These are phyloP conservation scores for Schizaphis graminum DNA, from an alignment of 2,888 invertebrate genomes.

Conservation along the genomic window DNA sequence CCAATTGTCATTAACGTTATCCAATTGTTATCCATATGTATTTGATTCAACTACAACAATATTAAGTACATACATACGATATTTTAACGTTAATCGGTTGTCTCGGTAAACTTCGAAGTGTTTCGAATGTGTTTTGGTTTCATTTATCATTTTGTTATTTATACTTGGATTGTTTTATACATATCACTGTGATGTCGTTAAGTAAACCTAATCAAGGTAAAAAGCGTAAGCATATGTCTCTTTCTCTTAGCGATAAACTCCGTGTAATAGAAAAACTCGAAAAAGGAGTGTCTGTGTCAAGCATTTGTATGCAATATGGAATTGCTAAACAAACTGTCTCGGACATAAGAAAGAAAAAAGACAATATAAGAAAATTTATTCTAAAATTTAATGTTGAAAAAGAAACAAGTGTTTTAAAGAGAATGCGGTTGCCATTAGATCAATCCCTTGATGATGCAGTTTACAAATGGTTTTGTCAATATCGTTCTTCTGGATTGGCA, in stretches of 20 bases:
- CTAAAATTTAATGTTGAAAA: slow-evolving; percentile 54
- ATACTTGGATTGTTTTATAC: too few species aligned
- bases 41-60: too few species aligned
- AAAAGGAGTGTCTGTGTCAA: slow-evolving; percentile 45
- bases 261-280: not conserved
- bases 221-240: slow-evolving; percentile 47
- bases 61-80: too few species aligned
- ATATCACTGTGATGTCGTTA: slow-evolving; percentile 31
- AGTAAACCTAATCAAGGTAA: slow-evolving; percentile 50
- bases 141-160: too few species aligned
- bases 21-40: too few species aligned
- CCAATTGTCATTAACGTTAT: too few species aligned
- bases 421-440: slow-evolving; percentile 3
- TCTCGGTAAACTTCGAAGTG: too few species aligned
- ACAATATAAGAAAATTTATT: slow-evolving; percentile 19
- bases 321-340: slow-evolving; percentile 44
- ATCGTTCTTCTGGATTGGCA: slow-evolving; percentile 50
- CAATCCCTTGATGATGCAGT: not conserved
- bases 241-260: slow-evolving; percentile 1
- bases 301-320: slow-evolving; percentile 54
- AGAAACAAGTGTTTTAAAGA: slow-evolving; percentile 43
- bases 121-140: too few species aligned
- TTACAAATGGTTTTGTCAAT: slow-evolving; percentile 48
- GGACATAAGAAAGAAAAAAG: slow-evolving; percentile 51
- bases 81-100: too few species aligned